phyloP scores from a whole-genome alignment of 2,797 vertebrate genomes.

The Pangasius sanitwongsei region DNA sequence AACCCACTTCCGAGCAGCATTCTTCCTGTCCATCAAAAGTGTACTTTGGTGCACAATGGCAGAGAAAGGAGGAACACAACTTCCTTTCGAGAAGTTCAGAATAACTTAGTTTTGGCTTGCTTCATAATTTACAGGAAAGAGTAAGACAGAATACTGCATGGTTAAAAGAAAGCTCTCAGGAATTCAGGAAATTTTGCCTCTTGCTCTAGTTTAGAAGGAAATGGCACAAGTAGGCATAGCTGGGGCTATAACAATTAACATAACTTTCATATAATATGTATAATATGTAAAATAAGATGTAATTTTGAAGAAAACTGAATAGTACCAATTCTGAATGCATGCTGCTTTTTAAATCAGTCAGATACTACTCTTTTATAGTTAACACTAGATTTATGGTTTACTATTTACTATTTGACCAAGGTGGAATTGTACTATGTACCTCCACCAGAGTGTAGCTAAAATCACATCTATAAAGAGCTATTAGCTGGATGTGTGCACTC shows the following conservation, averaged over 20 bases:
- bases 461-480: constrained; percentile 10
- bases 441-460: neutral
- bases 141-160: neutral
- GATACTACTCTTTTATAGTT: neutral
- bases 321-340: neutral
- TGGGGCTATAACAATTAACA: neutral
- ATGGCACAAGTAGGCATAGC: neutral
- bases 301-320: neutral
- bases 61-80: constrained; percentile 39
- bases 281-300: neutral
- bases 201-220: neutral
- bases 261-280: neutral
- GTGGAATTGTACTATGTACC: constrained; percentile 8
- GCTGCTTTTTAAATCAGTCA: neutral
- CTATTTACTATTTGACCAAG: constrained; percentile 22
- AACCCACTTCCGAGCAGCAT: constrained; percentile 41
- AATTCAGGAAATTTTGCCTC: neutral
- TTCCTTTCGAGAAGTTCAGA: constrained; percentile 32
- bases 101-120: constrained; percentile 36
- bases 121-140: neutral
- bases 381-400: neutral
- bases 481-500: constrained; percentile 5
- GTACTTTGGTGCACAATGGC: neutral
- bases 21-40: constrained; percentile 39
- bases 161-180: neutral